Conservation (phyloP, 2,113 vertebrate genomes). For the Artemisiospiza belli region DNA sequence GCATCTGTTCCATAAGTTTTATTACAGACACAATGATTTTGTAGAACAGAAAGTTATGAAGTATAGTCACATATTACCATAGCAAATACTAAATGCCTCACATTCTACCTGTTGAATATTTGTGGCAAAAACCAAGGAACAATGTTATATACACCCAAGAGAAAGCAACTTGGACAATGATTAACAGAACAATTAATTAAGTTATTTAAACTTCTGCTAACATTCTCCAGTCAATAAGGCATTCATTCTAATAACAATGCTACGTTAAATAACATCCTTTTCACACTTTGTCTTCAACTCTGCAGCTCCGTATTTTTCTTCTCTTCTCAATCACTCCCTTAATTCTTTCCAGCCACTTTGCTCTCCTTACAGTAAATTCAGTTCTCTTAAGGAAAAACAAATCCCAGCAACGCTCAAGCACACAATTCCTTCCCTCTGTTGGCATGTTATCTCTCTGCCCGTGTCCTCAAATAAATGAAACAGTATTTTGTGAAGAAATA, state of each 20-base stretch:
- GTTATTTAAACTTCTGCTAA: conserved; percentile 22
- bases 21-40: neutral
- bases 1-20: neutral
- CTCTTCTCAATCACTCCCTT: neutral
- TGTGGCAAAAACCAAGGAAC: neutral
- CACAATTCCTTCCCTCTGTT: neutral
- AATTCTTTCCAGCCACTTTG: neutral
- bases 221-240: neutral
- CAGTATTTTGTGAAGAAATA: neutral
- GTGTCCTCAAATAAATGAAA: neutral
- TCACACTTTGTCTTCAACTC: neutral
- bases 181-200: conserved; percentile 57
- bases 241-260: neutral
- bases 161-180: conserved; percentile 6
- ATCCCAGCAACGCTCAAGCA: neutral
- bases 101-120: neutral
- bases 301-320: neutral
- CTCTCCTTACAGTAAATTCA: neutral
- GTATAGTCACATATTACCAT: neutral
- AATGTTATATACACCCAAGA: neutral
- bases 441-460: neutral
- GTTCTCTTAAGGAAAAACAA: neutral
- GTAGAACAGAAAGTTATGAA: neutral
- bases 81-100: neutral
- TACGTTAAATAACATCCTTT: neutral